Evolutionary conservation across 1,140 invertebrate species (phyloP).

Genomic region (Psix sp.): DNA sequence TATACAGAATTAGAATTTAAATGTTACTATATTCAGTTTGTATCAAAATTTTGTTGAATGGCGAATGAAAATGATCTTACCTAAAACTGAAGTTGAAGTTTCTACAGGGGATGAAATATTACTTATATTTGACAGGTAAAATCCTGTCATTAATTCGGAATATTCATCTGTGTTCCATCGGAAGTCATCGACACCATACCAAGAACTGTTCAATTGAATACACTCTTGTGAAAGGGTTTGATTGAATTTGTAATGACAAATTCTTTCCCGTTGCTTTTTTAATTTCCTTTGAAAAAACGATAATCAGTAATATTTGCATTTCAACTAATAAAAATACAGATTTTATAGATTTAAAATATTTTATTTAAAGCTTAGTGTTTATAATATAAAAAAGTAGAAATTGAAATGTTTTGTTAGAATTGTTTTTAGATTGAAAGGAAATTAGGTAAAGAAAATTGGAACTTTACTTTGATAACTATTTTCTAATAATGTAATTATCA

Average conservation of each 20-base stretch:
- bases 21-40: too few species aligned
- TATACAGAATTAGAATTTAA: constrained; percentile 8
- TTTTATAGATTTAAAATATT: too few species aligned
- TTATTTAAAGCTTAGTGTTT: too few species aligned
- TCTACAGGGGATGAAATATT: constrained; percentile 66
- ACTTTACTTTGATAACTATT: constrained; percentile 17
- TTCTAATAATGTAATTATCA: constrained; percentile 24
- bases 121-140: constrained; percentile 69
- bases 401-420: not conserved
- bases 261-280: constrained; percentile 80
- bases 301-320: too few species aligned
- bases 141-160: constrained; percentile 68
- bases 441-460: constrained; percentile 6
- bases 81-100: constrained; percentile 63
- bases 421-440: not conserved
- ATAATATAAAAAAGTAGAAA: too few species aligned
- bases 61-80: constrained; percentile 52
- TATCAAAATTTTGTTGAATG: too few species aligned
- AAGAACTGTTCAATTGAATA: constrained; percentile 77
- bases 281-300: constrained; percentile 78
- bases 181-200: constrained; percentile 70
- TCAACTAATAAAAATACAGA: too few species aligned
- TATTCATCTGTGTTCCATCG: constrained; percentile 71
- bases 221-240: constrained; percentile 80
- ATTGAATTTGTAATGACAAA: constrained; percentile 82